Evolutionary conservation across 2,797 vertebrate genomes (phyloP), one percentile per base, ranked within the genome.

Genomic region (Phalloptychus januarius): DNA sequence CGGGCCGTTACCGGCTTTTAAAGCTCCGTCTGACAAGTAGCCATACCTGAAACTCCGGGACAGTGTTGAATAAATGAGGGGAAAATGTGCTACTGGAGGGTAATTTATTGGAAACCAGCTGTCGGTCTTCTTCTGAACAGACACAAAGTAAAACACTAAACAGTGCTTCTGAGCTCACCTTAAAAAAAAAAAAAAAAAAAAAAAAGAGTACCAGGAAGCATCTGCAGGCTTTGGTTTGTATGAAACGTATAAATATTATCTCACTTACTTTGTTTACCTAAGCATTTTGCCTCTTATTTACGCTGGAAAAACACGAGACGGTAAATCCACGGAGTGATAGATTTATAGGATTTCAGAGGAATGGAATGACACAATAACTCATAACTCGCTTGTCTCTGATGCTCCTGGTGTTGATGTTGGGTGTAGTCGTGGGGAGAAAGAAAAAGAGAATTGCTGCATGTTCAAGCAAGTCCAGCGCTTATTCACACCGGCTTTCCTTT

Each of bases 1-100:
- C 84, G 20, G 11, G 7, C 77, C 81, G 67, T 80, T 71, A 81
- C 79, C 86, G 65, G 75, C 78, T 77, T 78, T 78, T 82, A 81
- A 76, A 84, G 75, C 79, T 83, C 46, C 77, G 67, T 25, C 40
- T 79, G 52, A 69, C 33, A 4, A 4, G 75, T 25, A 44, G 54
- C 79, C 13, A 20, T 36, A 25, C 23, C 72, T 36, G 0, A 25
- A 82, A 82, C 13, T 20, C 13, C 4, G 40, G 33, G 23, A 38
- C 12, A 40, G 40, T 4, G 20, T 7, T 12, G 42, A 40, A 40
- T 67, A 67, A 40, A 28, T 0, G 50, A 67, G 50, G 31, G 31
- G 42, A 54, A n/a, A 46, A 71, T 25, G 2, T 25, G 46, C 18
- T 23, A 50, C 25, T 50, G 8, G 46, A 33, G 46, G 31, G 31